phyloP scores from a whole-genome alignment of 2,888 invertebrate species.

The Tipula vernalis region DNA sequence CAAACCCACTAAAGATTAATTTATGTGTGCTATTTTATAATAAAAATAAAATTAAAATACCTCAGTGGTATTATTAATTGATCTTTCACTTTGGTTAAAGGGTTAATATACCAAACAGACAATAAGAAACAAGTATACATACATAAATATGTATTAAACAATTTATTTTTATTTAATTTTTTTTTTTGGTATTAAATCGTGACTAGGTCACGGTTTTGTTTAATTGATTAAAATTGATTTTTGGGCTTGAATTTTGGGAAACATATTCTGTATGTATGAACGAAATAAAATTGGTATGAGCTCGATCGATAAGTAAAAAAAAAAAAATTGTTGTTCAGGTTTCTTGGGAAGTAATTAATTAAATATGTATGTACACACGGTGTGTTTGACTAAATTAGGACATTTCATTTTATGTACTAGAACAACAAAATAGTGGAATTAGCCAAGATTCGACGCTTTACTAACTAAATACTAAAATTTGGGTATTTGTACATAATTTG shows the following conservation, averaged over 20 bases:
- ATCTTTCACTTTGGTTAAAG: not conserved
- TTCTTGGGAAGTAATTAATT: too few relatives aligned
- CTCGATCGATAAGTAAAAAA: too few relatives aligned
- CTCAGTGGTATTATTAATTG: not conserved
- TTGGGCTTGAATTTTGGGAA: not conserved
- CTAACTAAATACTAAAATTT: too few relatives aligned
- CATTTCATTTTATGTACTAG: not conserved
- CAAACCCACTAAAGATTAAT: not conserved
- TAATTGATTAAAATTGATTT: not conserved
- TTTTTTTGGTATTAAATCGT: not conserved
- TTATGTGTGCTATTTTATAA: not conserved
- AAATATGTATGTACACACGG: too few relatives aligned
- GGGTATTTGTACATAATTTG: not conserved
- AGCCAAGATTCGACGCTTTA: too few relatives aligned
- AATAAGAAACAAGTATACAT: not conserved
- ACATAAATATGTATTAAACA: not conserved
- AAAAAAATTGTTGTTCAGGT: too few relatives aligned
- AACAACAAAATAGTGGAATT: too few relatives aligned
- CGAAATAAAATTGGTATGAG: too few relatives aligned
- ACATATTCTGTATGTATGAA: not conserved
- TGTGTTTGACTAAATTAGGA: not conserved
- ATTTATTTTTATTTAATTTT: not conserved
- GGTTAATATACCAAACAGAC: not conserved
- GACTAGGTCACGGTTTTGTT: not conserved
- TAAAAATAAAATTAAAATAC: not conserved